Conservation (phyloP, 2,113 vertebrate genomes). For the Grammomys dolichurus region DNA sequence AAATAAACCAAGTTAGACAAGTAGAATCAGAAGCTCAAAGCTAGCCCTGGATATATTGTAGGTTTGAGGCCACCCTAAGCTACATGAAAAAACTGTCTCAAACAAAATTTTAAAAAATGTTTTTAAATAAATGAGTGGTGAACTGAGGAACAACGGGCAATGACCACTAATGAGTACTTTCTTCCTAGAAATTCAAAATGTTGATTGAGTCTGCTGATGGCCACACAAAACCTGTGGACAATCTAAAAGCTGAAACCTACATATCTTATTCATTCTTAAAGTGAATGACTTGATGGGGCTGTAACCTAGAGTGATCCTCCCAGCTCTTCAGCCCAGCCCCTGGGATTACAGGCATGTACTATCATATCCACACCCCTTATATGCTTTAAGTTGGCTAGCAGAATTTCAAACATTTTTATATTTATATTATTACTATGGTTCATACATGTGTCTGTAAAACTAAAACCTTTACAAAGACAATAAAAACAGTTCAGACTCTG, state of each 20-base stretch:
- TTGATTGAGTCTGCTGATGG: neutral
- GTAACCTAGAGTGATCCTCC: neutral
- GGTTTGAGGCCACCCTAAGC: neutral
- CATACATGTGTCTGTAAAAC: neutral
- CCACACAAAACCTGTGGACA: neutral
- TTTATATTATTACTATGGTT: neutral
- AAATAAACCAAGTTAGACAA: neutral
- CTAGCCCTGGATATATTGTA: neutral
- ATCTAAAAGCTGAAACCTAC: neutral
- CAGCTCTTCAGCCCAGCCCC: neutral
- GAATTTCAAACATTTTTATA: neutral
- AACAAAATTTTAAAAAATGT: neutral
- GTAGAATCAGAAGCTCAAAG: neutral
- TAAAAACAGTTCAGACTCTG: neutral
- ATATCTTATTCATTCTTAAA: neutral
- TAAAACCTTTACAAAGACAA: neutral
- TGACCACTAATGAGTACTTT: neutral
- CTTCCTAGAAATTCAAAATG: neutral
- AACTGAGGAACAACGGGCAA: neutral
- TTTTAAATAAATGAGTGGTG: neutral
- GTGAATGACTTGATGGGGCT: neutral
- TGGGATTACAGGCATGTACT: neutral
- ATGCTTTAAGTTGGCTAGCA: neutral
- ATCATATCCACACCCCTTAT: neutral
- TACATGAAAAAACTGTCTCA: neutral